A percentile compares a stretch with the other conserved stretches of the same genome.
phyloP scores from a whole-genome alignment of 2,797 vertebrate genomes.

The Zonotrichia albicollis region DNA sequence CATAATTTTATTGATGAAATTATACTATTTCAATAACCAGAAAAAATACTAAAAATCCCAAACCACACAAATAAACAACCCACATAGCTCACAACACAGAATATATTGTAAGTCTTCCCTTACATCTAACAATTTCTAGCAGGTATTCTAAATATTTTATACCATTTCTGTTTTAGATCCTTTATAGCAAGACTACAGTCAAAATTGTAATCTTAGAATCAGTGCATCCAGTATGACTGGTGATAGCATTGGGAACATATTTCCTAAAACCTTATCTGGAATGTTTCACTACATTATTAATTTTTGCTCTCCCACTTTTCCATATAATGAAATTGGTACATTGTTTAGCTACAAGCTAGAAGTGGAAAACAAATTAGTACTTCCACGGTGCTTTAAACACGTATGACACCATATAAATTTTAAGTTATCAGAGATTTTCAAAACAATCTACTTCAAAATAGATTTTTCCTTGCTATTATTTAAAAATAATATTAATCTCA shows the following conservation, averaged over 20 bases:
- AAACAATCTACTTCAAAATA: not conserved
- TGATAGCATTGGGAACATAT: not conserved
- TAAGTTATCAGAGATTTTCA: not conserved
- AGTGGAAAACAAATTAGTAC: not conserved
- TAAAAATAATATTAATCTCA: not conserved
- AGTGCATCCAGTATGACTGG: not conserved
- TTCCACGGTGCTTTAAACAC: not conserved
- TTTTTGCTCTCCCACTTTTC: not conserved
- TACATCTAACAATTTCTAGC: not conserved
- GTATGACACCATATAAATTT: not conserved
- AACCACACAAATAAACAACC: not conserved
- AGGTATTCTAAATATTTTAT: not conserved
- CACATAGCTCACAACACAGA: not conserved
- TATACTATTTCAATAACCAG: not conserved
- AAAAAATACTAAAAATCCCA: not conserved
- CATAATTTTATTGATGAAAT: not conserved
- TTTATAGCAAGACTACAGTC: not conserved
- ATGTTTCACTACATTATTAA: not conserved
- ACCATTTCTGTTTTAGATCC: not conserved
- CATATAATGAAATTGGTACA: not conserved
- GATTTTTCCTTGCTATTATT: not conserved
- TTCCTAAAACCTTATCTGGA: not conserved
- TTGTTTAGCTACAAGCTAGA: not conserved
- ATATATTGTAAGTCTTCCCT: not conserved
- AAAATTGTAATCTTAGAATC: not conserved